Base-by-base conservation (phyloP, 2,797 vertebrate genomes). In the Sebastolobus alascanus region DNA sequence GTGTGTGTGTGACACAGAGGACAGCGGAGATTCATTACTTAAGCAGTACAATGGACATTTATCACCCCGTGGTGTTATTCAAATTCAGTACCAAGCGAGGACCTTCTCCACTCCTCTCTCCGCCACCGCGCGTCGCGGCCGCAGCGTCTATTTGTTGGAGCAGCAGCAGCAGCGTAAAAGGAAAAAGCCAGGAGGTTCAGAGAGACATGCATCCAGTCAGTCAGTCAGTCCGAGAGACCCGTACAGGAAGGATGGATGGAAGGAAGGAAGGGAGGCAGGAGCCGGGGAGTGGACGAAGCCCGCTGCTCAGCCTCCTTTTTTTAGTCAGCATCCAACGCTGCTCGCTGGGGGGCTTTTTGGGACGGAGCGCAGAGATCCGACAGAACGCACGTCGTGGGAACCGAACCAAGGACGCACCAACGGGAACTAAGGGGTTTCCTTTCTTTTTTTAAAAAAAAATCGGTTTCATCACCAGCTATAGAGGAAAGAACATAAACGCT, bases 51-150 rank as follows among this genome's bases (percentile, higher is more conserved):
- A 99, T 99, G 97, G 97, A 96, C 97, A 99, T 99, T 99, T 98
- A 99, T 99, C 97, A 98, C 97, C 97, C 97, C 95, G 96, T 97
- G 97, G 97, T 97, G 98, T 98, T 98, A 99, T 99, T 99, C 97
- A 98, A 97, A 98, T 97, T 96, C 98, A 97, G 98, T 98, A 98
- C 98, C 98, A 98, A 97, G 97, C 97, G 97, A 97, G 96, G 97
- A 96, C 95, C 97, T 97, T 97, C 97, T 96, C 97, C 96, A 97
- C 96, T 97, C 90, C 86, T 86, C 89, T 88, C 89, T 91, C 82
- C 94, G 93, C 96, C 25, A 25, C 25, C 25, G 25, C 85, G 94
- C 95, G 94, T 94, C 96, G 95, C 94, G 94, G 96, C 95, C 96
- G 96, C 97, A 95, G 96, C 96, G 95, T 95, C 96, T 96, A 97